Percentiles rank a stretch among this genome's conserved stretches.
Conservation (phyloP, 2,113 vertebrate species). For the Crypturellus undulatus region DNA sequence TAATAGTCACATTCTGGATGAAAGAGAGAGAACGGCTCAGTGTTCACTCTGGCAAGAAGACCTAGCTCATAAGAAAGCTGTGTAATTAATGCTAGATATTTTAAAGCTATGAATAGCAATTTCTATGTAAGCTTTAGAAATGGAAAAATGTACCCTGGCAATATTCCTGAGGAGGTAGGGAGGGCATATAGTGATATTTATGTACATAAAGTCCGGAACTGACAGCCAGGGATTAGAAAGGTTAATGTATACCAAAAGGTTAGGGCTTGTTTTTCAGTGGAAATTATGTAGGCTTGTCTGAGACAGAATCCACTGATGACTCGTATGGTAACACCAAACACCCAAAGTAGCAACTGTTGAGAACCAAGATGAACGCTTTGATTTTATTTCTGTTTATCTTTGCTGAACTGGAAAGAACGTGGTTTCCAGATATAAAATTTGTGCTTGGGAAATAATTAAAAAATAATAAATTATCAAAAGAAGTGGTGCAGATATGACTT, state of each 20-base stretch:
- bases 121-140: not conserved
- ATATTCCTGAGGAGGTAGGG: not conserved
- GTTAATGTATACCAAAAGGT: not conserved
- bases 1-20: slow-evolving; percentile 14
- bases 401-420: too few species aligned
- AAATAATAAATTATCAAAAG: not conserved
- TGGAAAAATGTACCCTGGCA: not conserved
- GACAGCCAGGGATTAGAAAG: not conserved
- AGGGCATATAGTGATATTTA: not conserved
- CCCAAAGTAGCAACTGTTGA: not conserved
- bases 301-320: not conserved
- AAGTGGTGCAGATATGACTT: not conserved
- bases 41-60: not conserved
- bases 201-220: not conserved
- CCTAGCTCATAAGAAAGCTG: not conserved
- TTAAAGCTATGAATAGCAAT: slow-evolving; percentile 6
- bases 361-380: not conserved
- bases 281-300: not conserved
- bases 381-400: not conserved
- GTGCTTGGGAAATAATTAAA: too few species aligned
- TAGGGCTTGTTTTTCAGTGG: not conserved
- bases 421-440: too few species aligned
- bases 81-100: slow-evolving; percentile 41
- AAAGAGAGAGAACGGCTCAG: slow-evolving; percentile 4
- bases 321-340: not conserved